Percentiles rank a stretch among this genome's conserved stretches.
Conservation (phyloP, 2,888 invertebrate species). For the Diabrotica balteata region DNA sequence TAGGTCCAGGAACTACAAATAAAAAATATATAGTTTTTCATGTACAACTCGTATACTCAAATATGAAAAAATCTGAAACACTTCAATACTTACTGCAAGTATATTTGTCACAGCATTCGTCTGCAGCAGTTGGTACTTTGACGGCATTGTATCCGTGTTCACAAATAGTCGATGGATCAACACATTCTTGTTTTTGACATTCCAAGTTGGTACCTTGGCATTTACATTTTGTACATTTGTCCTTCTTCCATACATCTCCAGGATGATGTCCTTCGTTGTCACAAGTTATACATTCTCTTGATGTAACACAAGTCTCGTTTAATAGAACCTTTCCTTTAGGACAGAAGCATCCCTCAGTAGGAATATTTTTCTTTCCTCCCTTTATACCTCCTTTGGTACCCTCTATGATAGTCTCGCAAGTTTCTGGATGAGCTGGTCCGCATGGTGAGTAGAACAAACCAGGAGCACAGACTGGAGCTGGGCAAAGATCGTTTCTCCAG, state of each 20-base stretch:
- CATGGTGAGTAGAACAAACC: constrained; percentile 65
- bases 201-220: constrained; percentile 70
- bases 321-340: constrained; percentile 75
- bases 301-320: constrained; percentile 75
- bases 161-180: constrained; percentile 66
- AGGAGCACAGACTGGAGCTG: constrained; percentile 66
- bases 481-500: constrained; percentile 75
- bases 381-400: constrained; percentile 43
- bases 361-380: constrained; percentile 32
- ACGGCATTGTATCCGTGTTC: constrained; percentile 67
- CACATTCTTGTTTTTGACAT: constrained; percentile 70
- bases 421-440: constrained; percentile 69
- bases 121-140: constrained; percentile 63
- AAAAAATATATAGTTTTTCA: constrained; percentile 1
- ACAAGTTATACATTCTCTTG: constrained; percentile 73
- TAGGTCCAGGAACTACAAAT: constrained; percentile 48
- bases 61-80: too few relatives aligned
- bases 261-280: constrained; percentile 74
- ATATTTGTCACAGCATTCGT: constrained; percentile 75
- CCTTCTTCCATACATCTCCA: constrained; percentile 73
- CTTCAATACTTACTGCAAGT: constrained; percentile 66
- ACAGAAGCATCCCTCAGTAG: constrained; percentile 85
- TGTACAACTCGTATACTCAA: neutral
- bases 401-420: constrained; percentile 67
- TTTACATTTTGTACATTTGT: constrained; percentile 77